These are phyloP conservation scores for Lycocerus yunnanus DNA, from an alignment of 2,888 invertebrate species.

Conservation along the genomic window DNA sequence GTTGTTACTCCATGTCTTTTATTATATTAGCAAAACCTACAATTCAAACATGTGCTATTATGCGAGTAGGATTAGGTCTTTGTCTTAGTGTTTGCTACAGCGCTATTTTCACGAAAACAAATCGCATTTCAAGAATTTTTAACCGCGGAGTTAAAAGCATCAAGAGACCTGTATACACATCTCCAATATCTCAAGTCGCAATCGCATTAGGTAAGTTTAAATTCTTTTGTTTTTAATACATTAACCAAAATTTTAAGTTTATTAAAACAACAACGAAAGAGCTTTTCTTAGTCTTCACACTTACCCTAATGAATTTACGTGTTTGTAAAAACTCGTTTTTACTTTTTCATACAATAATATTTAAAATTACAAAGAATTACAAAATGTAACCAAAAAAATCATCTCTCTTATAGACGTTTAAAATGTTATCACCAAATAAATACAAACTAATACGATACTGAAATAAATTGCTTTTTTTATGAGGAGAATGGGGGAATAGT, in stretches of 20 bases:
- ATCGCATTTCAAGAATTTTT: slow-evolving; percentile 74
- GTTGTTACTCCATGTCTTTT: slow-evolving; percentile 74
- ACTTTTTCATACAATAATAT: background rate
- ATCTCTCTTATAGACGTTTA: background rate
- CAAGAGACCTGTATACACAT: slow-evolving; percentile 74
- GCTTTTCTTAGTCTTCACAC: background rate
- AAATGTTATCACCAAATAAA: background rate
- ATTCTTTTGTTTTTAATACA: slow-evolving; percentile 6
- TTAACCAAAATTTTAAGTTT: background rate
- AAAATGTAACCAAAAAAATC: background rate
- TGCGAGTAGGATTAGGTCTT: slow-evolving; percentile 71
- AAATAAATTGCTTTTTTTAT: background rate
- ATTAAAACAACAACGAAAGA: background rate
- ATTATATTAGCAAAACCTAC: slow-evolving; percentile 71
- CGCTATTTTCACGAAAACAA: slow-evolving; percentile 76
- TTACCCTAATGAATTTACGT: background rate
- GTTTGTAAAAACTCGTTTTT: background rate
- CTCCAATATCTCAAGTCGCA: slow-evolving; percentile 74
- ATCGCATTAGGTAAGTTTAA: slow-evolving; percentile 65
- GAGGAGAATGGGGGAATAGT: background rate
- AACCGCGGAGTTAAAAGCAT: slow-evolving; percentile 72
- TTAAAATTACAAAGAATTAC: background rate
- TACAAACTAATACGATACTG: background rate
- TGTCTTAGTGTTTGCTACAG: slow-evolving; percentile 76
- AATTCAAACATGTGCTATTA: slow-evolving; percentile 65